A percentile compares a stretch with the other conserved stretches of the same genome.
These are phyloP conservation scores for Trachelus stipa DNA, from an alignment of 2,888 invertebrate genomes.

Conservation along the genomic window DNA sequence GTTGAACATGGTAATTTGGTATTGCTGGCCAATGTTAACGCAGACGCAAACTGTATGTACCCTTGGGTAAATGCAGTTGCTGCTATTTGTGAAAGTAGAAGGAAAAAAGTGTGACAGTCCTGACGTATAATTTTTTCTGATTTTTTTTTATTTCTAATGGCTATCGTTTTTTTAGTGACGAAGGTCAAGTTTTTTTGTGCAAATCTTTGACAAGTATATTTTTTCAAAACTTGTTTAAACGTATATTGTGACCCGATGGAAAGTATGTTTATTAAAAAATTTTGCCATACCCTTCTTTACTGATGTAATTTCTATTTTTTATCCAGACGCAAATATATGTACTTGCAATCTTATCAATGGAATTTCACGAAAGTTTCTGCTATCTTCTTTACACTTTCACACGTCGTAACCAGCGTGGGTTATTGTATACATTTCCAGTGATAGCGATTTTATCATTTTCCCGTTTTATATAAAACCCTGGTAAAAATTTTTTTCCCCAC, in stretches of 20 bases:
- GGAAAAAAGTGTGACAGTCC: background rate
- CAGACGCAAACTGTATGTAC: background rate
- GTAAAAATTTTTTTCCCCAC: background rate
- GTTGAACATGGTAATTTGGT: background rate
- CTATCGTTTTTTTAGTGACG: no score
- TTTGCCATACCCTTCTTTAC: no score
- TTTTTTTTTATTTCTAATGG: no score
- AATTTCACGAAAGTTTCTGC: background rate
- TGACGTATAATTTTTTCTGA: background rate
- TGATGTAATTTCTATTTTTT: background rate
- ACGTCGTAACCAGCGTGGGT: background rate
- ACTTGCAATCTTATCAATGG: background rate
- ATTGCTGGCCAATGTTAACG: background rate
- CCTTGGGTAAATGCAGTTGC: background rate
- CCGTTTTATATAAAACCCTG: no score
- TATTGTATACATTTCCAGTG: background rate
- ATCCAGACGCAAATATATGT: background rate
- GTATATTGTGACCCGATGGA: background rate
- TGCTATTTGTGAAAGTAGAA: background rate
- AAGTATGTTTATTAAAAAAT: no score
- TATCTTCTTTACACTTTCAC: background rate
- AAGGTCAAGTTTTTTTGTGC: no score
- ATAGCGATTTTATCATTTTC: background rate
- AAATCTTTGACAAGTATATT: no score
- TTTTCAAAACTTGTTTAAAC: background rate